Base-by-base conservation (phyloP, 2,797 vertebrate species). In the Chiroxiphia lanceolata region DNA sequence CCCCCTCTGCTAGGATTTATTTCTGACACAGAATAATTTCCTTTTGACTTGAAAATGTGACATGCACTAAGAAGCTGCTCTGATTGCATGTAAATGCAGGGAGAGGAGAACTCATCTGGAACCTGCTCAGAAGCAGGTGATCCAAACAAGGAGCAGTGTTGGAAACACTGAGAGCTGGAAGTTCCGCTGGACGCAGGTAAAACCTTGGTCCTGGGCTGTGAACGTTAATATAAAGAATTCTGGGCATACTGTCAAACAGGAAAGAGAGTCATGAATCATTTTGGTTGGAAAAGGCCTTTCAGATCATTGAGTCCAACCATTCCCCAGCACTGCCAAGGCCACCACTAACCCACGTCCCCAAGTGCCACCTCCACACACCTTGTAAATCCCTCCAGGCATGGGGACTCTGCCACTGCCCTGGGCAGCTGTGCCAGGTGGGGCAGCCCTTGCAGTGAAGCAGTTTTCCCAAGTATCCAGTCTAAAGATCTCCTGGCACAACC, bases 211-310 rank as follows among this genome's bases (percentile, higher is more conserved):
- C 40, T 47, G 33, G 78, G 34, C 40, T 77, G 23, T 50, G 42
- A 54, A 51, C 38, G 11, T 38, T 26, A n/a, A 29, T 22, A 48
- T 4, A 27, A 81, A 56, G 74, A 65, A 47, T 82, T 95, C 71
- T 79, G 67, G 65, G 33, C 60, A 75, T 71, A 34, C 50, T 85
- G 79, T 90, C 69, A 78, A 93, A 96, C 59, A 96, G 84, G 88
- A 94, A 78, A 84, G 33, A 47, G 26, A 12, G 15, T 4, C 17
- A n/a, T 3, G 25, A 51, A 40, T 15, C 1, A 0, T 45, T 31
- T 20, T 3, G 17, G 5, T 5, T 75, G 38, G n/a, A 57, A 69
- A 57, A 63, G 16, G 18, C 6, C 29, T 40, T 12, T 38, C 18
- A 31, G 27, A 15, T 34, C n/a, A 42, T 26, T 0, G 0, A 50